Base-by-base conservation (phyloP, 2,797 vertebrate species). In the Thalassophryne amazonica region DNA sequence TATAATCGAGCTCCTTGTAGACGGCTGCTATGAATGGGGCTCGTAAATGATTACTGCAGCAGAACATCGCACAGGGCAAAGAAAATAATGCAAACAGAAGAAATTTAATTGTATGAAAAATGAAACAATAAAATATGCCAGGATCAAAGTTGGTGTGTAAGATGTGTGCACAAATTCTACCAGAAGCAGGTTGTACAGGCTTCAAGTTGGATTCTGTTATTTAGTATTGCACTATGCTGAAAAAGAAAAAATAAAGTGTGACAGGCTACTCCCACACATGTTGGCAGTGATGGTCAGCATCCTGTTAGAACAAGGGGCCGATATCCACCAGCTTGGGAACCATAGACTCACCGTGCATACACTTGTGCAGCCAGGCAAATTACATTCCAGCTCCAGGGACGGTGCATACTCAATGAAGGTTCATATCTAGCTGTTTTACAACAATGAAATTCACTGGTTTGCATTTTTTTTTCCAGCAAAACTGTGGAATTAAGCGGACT, bases 291-390 rank as follows among this genome's bases (percentile, higher is more conserved):
- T 32, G 29, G 52, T 51, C 41, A 48, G 28, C 42, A 56, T 69
- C 41, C 55, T 67, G 56, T 23, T 40, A 35, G 35, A 34, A 41
- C 42, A 64, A 61, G 30, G 75, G 52, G 60, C 45, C 27, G 20
- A 69, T 43, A 69, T 68, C 50, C 43, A 65, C 60, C 31, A 69
- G 51, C 24, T 49, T 41, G 22, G 28, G 42, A 75, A 62, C 38
- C 24, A 33, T 22, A 36, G 14, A 28, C 28, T 52, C 23, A 19
- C 39, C 47, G 57, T 38, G 57, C 28, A 2, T 27, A 38, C 25
- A 46, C 43, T 69, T 66, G 62, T 62, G 41, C 35, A 53, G 38
- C 33, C 38, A 29, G 30, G 36, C 55, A 64, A 62, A n/a, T n/a
- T n/a, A n/a, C n/a, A n/a, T n/a, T n/a, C n/a, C n/a, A n/a, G n/a